These are phyloP conservation scores for Drosophila birchii DNA, from an alignment of 2,888 invertebrate genomes.

Conservation along the genomic window DNA sequence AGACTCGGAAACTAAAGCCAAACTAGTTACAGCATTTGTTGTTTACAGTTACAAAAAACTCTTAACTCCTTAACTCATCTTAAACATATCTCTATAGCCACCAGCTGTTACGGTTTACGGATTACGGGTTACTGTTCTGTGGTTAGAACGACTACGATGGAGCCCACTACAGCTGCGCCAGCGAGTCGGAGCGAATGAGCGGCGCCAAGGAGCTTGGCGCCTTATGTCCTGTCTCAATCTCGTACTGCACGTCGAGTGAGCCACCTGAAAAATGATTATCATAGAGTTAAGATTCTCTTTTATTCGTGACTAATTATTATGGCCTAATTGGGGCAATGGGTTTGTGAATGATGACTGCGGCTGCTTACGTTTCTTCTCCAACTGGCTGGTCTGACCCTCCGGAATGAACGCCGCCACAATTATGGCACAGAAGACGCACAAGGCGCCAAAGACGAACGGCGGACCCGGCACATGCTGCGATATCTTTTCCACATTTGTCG, in stretches of 20 bases:
- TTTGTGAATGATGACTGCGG: not conserved
- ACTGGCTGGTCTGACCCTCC: conserved; percentile 86
- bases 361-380: conserved; percentile 88
- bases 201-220: conserved; percentile 92
- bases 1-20: conserved; percentile 65
- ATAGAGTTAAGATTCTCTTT: not conserved
- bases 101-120: conserved; percentile 46
- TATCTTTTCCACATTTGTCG: conserved; percentile 84
- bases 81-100: conserved; percentile 52
- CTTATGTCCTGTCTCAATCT: conserved; percentile 91
- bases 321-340: not conserved
- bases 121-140: conserved; percentile 39
- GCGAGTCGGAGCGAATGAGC: conserved; percentile 91
- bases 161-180: conserved; percentile 88
- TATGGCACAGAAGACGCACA: conserved; percentile 97
- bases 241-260: conserved; percentile 92
- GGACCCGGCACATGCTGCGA: conserved; percentile 96
- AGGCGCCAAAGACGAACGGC: conserved; percentile 98
- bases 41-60: conserved; percentile 58
- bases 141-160: conserved; percentile 26
- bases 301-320: conserved; percentile 7
- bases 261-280: conserved; percentile 85
- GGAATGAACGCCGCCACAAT: conserved; percentile 95
- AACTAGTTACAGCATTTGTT: conserved; percentile 76
- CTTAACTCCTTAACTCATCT: conserved; percentile 50